Base-by-base conservation (phyloP, 2,888 invertebrate genomes). In the Exocentrus adspersus region DNA sequence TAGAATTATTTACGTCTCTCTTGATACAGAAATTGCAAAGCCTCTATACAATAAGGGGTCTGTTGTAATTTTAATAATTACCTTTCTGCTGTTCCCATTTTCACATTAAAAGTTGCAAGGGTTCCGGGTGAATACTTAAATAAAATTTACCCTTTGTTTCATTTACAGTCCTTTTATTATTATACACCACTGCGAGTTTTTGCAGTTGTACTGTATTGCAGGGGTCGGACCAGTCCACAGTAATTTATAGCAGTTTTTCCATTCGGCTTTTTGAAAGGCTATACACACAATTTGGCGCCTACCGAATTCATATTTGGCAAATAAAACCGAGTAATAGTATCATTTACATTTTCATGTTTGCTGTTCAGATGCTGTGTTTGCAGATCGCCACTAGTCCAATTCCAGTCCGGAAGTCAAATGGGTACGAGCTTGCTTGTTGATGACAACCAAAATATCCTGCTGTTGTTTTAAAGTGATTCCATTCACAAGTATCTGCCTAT, bases 91-190 rank as follows among this genome's bases (percentile, higher is more conserved):
- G 14, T 28, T 14, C 24, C 28, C 28, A 16, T 48, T 12, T 48
- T 51, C 32, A 32, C 51, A 51, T 32, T 32, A 17, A 32, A 32
- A 28, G 19, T 17, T 32, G 30, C 51, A 51, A 51, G 32, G 51
- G 51, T 48, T 48, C 28, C 48, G 48, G 48, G 30, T 30, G 17
- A 32, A 51, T 51, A 32, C 32, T 32, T 19, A 51, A 51, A 51
- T 51, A 51, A 32, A 48, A 51, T 51, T 51, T 20, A 20, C 16
- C 32, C 51, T 51, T 51, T 51, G 51, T 51, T 51, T 19, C 51
- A 51, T 51, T 51, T 51, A 32, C 19, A 51, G 51, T 17, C 51
- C 51, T 51, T n/a, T 51, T 51, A 51, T 51, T 30, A 9, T n/a
- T 43, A 43, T 19, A 32, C 32, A 16, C 51, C 19, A n/a, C 43